phyloP scores from a whole-genome alignment of 2,888 invertebrate species.

The Tipula helvola region DNA sequence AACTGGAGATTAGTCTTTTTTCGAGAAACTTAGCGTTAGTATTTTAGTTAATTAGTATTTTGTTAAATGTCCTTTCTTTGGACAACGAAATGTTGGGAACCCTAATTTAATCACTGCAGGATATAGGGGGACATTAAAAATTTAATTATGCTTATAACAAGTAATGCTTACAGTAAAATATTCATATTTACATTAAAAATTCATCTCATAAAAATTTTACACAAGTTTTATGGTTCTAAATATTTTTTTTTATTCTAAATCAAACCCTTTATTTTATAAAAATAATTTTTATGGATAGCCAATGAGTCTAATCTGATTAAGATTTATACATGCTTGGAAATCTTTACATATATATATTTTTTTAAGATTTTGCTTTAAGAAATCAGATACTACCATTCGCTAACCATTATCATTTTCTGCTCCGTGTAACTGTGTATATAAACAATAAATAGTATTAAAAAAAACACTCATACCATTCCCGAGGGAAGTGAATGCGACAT shows the following conservation, averaged over 20 bases:
- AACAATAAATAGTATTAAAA: slow-evolving; percentile 8
- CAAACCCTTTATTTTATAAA: neutral
- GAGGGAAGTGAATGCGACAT: slow-evolving; percentile 38
- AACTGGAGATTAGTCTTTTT: too few species aligned
- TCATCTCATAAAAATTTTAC: neutral
- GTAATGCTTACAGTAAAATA: neutral
- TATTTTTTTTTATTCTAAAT: neutral
- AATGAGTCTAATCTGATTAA: slow-evolving; percentile 8
- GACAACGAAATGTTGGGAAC: too few species aligned
- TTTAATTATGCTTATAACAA: neutral
- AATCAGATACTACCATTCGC: slow-evolving; percentile 8
- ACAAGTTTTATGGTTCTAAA: neutral
- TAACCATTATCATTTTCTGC: slow-evolving; percentile 9
- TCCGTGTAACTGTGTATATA: slow-evolving; percentile 9
- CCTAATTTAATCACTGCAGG: too few species aligned
- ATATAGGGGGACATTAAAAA: neutral
- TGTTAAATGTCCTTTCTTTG: too few species aligned
- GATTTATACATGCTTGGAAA: neutral
- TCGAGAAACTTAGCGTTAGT: too few species aligned
- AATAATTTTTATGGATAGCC: slow-evolving; percentile 9
- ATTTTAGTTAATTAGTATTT: too few species aligned
- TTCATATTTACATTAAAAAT: neutral
- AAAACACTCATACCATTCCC: slow-evolving; percentile 30
- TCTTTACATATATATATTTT: neutral
- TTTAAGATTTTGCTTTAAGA: neutral